These are phyloP conservation scores for Oryzias celebensis DNA, from an alignment of 2,113 vertebrate species.

Conservation along the genomic window DNA sequence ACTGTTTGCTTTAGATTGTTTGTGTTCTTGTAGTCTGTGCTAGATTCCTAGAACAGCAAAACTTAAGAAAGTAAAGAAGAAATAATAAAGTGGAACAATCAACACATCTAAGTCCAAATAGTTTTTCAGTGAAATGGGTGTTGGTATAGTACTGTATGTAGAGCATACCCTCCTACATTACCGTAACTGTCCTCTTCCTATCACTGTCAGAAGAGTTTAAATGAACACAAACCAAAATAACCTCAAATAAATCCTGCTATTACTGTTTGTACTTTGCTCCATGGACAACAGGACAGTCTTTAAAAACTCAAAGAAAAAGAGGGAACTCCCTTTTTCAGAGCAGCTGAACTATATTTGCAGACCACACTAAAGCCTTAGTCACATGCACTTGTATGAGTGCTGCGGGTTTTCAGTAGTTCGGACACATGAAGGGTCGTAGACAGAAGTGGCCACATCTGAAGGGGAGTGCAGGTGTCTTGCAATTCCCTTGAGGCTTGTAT, in stretches of 20 bases:
- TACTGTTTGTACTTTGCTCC: slow-evolving; percentile 21
- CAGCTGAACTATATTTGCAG: slow-evolving; percentile 15
- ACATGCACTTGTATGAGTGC: slow-evolving; percentile 3
- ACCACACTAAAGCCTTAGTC: slow-evolving; percentile 38
- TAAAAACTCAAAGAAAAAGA: slow-evolving; percentile 12
- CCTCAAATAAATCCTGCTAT: slow-evolving; percentile 36
- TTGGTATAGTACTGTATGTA: slow-evolving; percentile 41
- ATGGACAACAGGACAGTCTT: slow-evolving; percentile 4
- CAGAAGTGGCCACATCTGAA: too few relatives aligned
- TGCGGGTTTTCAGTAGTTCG: slow-evolving; percentile 5
- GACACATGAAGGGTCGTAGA: too few relatives aligned
- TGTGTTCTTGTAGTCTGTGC: too few relatives aligned
- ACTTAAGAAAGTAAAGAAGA: too few relatives aligned
- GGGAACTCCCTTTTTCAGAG: slow-evolving; percentile 50
- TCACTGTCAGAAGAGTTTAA: slow-evolving; percentile 49
- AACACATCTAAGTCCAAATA: slow-evolving; percentile 48
- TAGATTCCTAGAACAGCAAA: too few relatives aligned
- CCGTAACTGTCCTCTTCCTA: slow-evolving; percentile 10
- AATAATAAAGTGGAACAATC: neutral
- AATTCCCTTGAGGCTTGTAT: too few relatives aligned
- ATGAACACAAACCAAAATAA: slow-evolving; percentile 41
- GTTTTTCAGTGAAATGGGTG: slow-evolving; percentile 24
- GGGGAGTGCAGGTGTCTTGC: too few relatives aligned
- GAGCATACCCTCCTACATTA: slow-evolving; percentile 25
- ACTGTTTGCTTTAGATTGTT: too few relatives aligned